Conservation (phyloP, 2,888 invertebrate species). For the Hemistola chrysoprasaria region DNA sequence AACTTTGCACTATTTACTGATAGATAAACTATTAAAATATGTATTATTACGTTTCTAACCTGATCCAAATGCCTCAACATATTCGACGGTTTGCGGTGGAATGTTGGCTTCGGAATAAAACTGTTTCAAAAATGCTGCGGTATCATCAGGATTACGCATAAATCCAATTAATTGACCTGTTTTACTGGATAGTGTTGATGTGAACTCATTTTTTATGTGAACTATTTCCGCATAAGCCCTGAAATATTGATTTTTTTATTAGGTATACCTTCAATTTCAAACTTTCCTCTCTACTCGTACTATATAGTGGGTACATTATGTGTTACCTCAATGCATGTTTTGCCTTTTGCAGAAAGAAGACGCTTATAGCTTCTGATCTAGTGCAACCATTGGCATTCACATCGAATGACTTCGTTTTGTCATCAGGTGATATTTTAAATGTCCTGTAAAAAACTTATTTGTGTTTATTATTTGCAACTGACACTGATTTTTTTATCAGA, state of each 20-base stretch:
- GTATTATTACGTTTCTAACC: constrained; percentile 68
- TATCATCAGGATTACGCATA: constrained; percentile 74
- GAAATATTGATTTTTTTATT: constrained; percentile 24
- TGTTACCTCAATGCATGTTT: constrained; percentile 46
- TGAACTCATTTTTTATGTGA: constrained; percentile 87
- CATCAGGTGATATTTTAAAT: constrained; percentile 85
- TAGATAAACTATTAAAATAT: not conserved
- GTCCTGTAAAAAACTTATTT: constrained; percentile 1
- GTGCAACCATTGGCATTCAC: constrained; percentile 88
- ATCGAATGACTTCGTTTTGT: constrained; percentile 94
- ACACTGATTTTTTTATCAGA: no score
- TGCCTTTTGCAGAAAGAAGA: constrained; percentile 84
- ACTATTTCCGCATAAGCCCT: constrained; percentile 84
- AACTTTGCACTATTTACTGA: not conserved
- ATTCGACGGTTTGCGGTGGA: constrained; percentile 85
- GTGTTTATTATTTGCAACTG: no score
- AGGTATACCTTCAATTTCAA: no score
- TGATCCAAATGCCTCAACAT: constrained; percentile 92
- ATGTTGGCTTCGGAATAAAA: constrained; percentile 84
- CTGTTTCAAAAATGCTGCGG: constrained; percentile 72
- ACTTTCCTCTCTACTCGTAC: no score
- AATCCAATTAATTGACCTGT: constrained; percentile 78
- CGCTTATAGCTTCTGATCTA: constrained; percentile 85
- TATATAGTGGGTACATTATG: no score
- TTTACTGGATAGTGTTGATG: constrained; percentile 60